Conservation (phyloP, 2,797 vertebrate genomes). For the Malurus splendens region DNA sequence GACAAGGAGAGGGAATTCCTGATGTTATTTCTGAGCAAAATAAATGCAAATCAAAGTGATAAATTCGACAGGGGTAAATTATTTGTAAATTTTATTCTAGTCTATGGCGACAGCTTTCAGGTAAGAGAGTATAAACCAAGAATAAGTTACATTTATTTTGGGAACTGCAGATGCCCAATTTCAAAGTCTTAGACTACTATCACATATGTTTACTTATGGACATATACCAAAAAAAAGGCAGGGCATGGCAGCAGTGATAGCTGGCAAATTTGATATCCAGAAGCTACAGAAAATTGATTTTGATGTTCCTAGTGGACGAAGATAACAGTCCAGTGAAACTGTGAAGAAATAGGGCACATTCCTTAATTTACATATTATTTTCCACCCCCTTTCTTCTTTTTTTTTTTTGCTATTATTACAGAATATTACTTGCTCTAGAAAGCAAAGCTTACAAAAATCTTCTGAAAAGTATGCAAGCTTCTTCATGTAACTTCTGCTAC, state of each 20-base stretch:
- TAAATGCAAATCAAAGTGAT: background rate
- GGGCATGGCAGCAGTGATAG: background rate
- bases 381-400: background rate
- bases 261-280: background rate
- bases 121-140: background rate
- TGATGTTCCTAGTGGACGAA: background rate
- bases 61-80: background rate
- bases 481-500: background rate
- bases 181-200: background rate
- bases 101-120: background rate
- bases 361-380: background rate
- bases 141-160: background rate
- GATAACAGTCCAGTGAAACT: background rate
- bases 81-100: background rate
- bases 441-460: background rate
- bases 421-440: background rate
- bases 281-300: background rate
- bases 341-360: background rate
- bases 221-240: background rate
- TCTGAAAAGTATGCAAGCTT: background rate
- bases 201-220: background rate
- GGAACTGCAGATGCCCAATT: background rate
- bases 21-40: background rate
- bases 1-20: background rate
- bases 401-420: background rate